phyloP scores from a whole-genome alignment of 2,113 vertebrate genomes.

The Lamprotornis superbus region DNA sequence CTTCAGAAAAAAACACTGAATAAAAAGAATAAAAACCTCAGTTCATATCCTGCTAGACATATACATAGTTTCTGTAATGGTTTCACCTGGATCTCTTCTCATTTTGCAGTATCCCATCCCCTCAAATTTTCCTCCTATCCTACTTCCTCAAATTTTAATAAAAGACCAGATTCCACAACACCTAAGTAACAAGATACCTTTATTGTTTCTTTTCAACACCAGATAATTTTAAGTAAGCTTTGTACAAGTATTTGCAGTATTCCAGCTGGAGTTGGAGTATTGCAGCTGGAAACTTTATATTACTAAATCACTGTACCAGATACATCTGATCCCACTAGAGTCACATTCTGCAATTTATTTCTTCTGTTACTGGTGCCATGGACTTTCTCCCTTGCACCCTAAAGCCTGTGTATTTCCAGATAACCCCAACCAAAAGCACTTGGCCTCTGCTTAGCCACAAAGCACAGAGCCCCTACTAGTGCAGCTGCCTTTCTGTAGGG shows the following conservation, averaged over 20 bases:
- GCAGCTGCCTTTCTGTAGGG: neutral
- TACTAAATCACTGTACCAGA: neutral
- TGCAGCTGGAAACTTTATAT: neutral
- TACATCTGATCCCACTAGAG: neutral
- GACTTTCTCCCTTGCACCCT: neutral
- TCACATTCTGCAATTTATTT: neutral
- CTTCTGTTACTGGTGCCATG: neutral
- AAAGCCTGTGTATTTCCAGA: neutral
- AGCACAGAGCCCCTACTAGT: neutral
- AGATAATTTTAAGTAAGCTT: neutral
- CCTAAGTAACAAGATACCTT: neutral
- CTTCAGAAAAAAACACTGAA: neutral
- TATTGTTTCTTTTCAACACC: neutral
- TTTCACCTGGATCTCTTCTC: neutral
- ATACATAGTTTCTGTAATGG: rapidly evolving
- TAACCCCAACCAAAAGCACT: neutral
- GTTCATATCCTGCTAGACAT: neutral
- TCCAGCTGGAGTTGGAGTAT: neutral
- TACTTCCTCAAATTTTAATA: neutral
- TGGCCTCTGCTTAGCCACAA: neutral
- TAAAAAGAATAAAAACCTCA: neutral
- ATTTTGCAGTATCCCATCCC: neutral
- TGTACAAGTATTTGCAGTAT: neutral
- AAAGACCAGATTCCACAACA: neutral
- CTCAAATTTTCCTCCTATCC: neutral